Base-by-base conservation (phyloP, 2,113 vertebrate species). In the Halichoeres trimaculatus region DNA sequence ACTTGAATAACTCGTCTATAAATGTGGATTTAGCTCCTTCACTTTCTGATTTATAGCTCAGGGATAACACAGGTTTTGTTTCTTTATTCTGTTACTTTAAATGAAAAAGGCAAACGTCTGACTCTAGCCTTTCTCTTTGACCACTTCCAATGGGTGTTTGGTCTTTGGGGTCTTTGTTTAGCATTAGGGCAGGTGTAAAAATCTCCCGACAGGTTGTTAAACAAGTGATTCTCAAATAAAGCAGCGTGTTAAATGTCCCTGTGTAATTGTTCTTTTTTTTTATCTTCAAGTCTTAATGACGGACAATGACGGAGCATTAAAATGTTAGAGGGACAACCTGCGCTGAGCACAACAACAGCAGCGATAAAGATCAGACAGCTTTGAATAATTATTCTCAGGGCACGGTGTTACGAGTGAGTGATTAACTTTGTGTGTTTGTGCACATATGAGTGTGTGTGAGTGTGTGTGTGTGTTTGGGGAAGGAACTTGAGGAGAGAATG, bases 311-410 rank as follows among this genome's bases (percentile, higher is more conserved):
- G 41, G 63, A 61, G 20, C 66, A 41, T 66, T 60, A 58, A 70
- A 30, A 75, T 57, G 69, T 76, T 82, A 71, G 65, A 73, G 68
- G 67, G 76, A 79, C 60, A 88, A 82, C 75, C 78, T 87, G 80
- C 68, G 80, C 74, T 70, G 62, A 82, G 81, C 78, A 84, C 80
- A 86, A 84, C 86, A 80, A 82, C 70, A 81, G 70, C 57, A 66
- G 70, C 51, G 47, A 66, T 75, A 70, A 86, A 82, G 77, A 89
- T 87, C 73, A 72, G 74, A 77, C 76, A 63, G 62, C 51, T 81
- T 70, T 84, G 64, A 87, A 73, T 91, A 90, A 91, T 90, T 91
- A 89, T 70, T 47, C 65, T 26, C 23, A 30, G 52, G 77, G 78
- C 59, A 70, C 23, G 19, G 48, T 70, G 80, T 59, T 70, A 66